Evolutionary conservation across 2,113 vertebrate species (phyloP), one percentile per base, ranked within the genome.

Genomic region (Psophia crepitans): DNA sequence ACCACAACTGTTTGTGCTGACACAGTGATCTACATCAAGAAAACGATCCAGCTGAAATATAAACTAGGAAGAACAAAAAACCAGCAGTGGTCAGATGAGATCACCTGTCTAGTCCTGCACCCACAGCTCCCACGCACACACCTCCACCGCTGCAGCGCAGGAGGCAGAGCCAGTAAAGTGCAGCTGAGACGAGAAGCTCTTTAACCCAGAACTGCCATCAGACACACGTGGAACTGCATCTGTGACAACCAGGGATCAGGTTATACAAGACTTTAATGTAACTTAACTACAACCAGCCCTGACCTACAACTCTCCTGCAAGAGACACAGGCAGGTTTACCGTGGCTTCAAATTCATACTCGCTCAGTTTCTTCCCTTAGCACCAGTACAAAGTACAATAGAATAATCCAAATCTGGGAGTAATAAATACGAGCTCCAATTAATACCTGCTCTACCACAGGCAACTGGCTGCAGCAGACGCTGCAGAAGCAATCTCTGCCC

Each of bases 191-290:
- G 51, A 93, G 87, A 4, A 87, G 70, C 90, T 94, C 66, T n/a
- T n/a, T 82, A 77, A 84, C 89, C 86, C 94, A 96, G 83, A 96
- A 74, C 63, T 92, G 80, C 89, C 92, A 84, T 8, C 83, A 84
- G 39, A 8, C 53, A 83, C 74, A 9, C 6, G 41, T 44, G 71
- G 44, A 49, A 18, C 66, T 44, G 82, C 75, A 46, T 24, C 82
- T 70, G 70, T 79, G 79, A 93, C 88, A 81, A 12, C 56, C 73
- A 75, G 71, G 81, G 48, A 78, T 51, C 66, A 33, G 78, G 32
- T 83, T 90, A 81, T 23, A 64, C 43, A 80, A 81, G 71, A 14
- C 76, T 78, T 51, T 77, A 94, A 74, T n/a, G 60, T 83, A 94
- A 60, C 64, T 75, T 46, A 70, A 44, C 76, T 68, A 46, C 3